Evolutionary conservation across 2,113 vertebrate genomes (phyloP), one percentile per base, ranked within the genome.

Genomic region (Brachirus orientalis): DNA sequence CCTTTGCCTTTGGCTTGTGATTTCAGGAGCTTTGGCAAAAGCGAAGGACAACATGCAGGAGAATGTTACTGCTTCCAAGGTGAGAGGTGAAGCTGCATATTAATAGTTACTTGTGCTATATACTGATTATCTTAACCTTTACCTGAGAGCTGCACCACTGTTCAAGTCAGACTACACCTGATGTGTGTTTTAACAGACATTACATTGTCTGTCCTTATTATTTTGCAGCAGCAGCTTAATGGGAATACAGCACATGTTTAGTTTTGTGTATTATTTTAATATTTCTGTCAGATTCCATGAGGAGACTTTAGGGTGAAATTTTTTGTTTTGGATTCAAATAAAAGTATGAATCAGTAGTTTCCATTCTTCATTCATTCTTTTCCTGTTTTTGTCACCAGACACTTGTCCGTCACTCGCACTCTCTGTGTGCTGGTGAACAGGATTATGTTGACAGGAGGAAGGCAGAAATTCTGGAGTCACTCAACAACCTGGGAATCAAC

Each of bases 361-460:
- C 46, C 9, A 1, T 40, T 28, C 33, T 10, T 6, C 22, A 0
- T 45, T 63, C 10, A 1, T 8, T 46, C n/a, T 18, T 33, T 6
- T 33, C 6, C 6, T 14, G 10, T n/a, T 44, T 44, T 44, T 6
- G n/a, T 16, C 4, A 41, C 1, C 76, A 87, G 87, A 72, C 9
- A 20, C 9, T 7, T 8, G 13, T 86, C 33, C 75, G 28, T 28
- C 61, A 54, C 2, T 80, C 84, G 7, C 17, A 4, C 6, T 45
- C 57, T 46, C 41, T 88, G 48, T 86, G 79, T 56, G 43, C 67
- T 18, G 84, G 82, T 10, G 89, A 88, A 17, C 53, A 52, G 52
- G 40, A 86, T 1, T 88, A 71, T 22, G 51, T 90, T n/a, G 3
- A 54, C 37, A 33, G 61, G 61, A 87, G 82, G 62, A 90, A 86